Evolutionary conservation across 2,113 vertebrate species (phyloP), one percentile per base, ranked within the genome.

Genomic region (Limnothrissa miodon): DNA sequence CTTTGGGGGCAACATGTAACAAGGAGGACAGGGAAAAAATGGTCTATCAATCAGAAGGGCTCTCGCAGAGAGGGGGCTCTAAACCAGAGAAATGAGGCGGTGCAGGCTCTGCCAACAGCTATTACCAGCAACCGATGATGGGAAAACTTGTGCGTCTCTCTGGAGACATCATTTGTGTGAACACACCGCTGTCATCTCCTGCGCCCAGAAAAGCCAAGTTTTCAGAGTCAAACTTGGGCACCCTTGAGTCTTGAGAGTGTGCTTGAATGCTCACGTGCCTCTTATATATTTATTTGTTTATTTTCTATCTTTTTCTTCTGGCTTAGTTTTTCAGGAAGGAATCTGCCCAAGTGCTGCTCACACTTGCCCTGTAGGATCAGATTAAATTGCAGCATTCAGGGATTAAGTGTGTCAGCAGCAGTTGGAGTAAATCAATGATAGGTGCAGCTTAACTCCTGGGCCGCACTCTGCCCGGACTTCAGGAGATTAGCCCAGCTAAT

Each of bases 371-470:
- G 81, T 83, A 88, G 78, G 81, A 91, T 92, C 87, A 90, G 91
- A 92, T 90, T 88, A 93, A 85, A 88, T 74, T 87, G 86, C 85
- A 84, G 89, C 87, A 88, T 87, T 87, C 19, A 85, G 89, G 89
- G 88, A 88, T 92, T 92, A 92, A 90, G 90, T 91, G 89, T 92
- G 91, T 93, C 92, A 91, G 90, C 91, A 17, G 90, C 9, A 91
- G 87, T 29, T 51, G 53, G 66, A 56, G 33, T 88, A 87, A 88
- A 91, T 93, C 90, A 85, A 85, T 88, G 88, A 90, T 91, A 90
- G 91, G 89, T 91, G 88, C 88, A 84, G 87, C 89, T 88, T 91
- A 91, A 90, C 87, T 88, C 83, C 85, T 88, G 88, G 88, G 82
- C 86, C 81, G 70, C 86, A 86, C 66, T 78, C 29, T 88, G 83